Conservation (phyloP, 2,113 vertebrate genomes). For the Sarotherodon lohbergeri region DNA sequence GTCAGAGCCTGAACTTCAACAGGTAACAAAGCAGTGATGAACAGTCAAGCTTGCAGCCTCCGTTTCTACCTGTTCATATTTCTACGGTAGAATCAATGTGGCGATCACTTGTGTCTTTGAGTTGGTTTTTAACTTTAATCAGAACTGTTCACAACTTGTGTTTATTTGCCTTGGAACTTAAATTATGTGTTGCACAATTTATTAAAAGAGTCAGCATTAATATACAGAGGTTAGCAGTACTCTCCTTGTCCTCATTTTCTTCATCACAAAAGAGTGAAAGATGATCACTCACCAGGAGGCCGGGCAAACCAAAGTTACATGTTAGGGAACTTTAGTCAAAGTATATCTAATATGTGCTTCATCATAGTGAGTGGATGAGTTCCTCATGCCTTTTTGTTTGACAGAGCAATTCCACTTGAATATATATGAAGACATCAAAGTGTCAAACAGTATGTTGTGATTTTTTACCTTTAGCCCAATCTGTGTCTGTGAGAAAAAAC, state of each 20-base stretch:
- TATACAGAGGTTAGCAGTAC: not conserved
- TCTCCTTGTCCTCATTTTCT: not conserved
- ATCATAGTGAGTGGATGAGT: not conserved
- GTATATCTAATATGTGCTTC: not conserved
- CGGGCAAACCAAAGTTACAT: not conserved
- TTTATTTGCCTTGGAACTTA: not conserved
- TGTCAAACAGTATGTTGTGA: not conserved
- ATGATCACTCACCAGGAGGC: not conserved
- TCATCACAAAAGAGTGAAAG: not conserved
- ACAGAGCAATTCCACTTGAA: not conserved
- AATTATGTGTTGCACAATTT: not conserved
- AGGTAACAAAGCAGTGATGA: not conserved
- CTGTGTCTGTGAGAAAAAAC: not conserved
- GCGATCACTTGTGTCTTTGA: not conserved
- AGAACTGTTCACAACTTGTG: not conserved
- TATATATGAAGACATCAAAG: not conserved
- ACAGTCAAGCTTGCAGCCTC: not conserved
- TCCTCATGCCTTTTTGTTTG: not conserved
- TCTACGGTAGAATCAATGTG: not conserved
- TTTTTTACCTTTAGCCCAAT: not conserved
- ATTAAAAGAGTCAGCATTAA: not conserved
- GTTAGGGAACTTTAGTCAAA: not conserved
- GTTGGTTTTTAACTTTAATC: not conserved
- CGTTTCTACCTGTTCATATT: rapidly evolving
- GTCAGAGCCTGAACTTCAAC: not conserved